Percentiles rank a stretch among this genome's conserved stretches.
Evolutionary conservation across 2,113 vertebrate species (phyloP).

Genomic region (Nesogale talazaci): DNA sequence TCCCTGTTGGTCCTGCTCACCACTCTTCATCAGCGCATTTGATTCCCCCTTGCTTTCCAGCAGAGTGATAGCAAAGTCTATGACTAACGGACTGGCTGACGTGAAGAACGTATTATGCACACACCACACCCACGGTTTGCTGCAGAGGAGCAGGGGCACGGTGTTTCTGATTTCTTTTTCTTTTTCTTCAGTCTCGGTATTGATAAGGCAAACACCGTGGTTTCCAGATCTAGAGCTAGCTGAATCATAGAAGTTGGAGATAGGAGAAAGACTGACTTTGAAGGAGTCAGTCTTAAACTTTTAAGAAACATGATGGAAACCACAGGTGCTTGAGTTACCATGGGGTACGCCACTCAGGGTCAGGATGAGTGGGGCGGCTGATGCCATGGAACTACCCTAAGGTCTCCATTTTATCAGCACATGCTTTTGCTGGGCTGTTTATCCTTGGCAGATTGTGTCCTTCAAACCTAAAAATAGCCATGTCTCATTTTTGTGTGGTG

Average conservation of each 20-base stretch:
- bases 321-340: background rate
- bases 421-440: conserved; percentile 21
- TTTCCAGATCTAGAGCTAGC: conserved; percentile 41
- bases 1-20: background rate
- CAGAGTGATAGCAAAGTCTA: background rate
- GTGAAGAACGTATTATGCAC: conserved; percentile 25
- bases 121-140: background rate
- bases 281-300: background rate
- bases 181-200: background rate
- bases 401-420: conserved; percentile 2
- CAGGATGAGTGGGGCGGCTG: background rate
- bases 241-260: conserved; percentile 2
- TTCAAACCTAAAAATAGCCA: conserved; percentile 60
- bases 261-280: background rate
- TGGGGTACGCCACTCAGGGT: background rate
- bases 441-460: conserved; percentile 44
- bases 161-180: background rate
- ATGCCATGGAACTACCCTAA: background rate
- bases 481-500: conserved; percentile 50
- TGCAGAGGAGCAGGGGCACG: conserved; percentile 20
- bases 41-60: background rate
- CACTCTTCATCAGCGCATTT: background rate
- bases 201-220: conserved; percentile 18
- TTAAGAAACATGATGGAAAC: conserved; percentile 2
- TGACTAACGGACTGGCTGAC: conserved; percentile 13